Conservation (phyloP, 2,113 vertebrate species). For the Amblyopsis rosae region DNA sequence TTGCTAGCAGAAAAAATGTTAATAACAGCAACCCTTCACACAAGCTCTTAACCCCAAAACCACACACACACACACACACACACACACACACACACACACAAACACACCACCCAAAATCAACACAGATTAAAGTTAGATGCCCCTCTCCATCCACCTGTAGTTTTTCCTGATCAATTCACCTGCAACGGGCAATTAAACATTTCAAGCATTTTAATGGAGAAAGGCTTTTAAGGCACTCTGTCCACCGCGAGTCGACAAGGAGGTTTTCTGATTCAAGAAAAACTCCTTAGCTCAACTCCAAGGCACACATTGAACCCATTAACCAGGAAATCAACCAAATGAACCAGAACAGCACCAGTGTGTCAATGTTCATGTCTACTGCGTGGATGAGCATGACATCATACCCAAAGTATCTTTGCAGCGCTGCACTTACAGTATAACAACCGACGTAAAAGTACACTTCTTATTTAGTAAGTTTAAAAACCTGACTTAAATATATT, state of each 20-base stretch:
- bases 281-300: conserved; percentile 31
- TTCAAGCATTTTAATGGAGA: conserved; percentile 32
- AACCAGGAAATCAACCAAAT: conserved; percentile 57
- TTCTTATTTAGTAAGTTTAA: conserved; percentile 3
- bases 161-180: conserved; percentile 25
- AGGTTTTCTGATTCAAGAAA: conserved; percentile 63
- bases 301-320: conserved; percentile 58
- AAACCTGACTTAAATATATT: not conserved
- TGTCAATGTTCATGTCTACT: conserved; percentile 65
- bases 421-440: conserved; percentile 11
- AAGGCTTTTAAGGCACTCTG: conserved; percentile 20
- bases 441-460: conserved; percentile 20
- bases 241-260: conserved; percentile 37
- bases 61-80: conserved; percentile 1
- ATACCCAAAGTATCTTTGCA: conserved; percentile 48
- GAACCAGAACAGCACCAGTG: conserved; percentile 61
- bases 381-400: conserved; percentile 40
- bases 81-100: conserved; percentile 4
- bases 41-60: conserved; percentile 40
- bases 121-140: conserved; percentile 22
- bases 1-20: not conserved
- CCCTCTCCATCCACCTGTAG: conserved; percentile 22
- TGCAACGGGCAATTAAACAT: conserved; percentile 26
- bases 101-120: conserved; percentile 48
- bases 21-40: conserved; percentile 27